phyloP scores from a whole-genome alignment of 2,113 vertebrate genomes.

The Manacus vitellinus region DNA sequence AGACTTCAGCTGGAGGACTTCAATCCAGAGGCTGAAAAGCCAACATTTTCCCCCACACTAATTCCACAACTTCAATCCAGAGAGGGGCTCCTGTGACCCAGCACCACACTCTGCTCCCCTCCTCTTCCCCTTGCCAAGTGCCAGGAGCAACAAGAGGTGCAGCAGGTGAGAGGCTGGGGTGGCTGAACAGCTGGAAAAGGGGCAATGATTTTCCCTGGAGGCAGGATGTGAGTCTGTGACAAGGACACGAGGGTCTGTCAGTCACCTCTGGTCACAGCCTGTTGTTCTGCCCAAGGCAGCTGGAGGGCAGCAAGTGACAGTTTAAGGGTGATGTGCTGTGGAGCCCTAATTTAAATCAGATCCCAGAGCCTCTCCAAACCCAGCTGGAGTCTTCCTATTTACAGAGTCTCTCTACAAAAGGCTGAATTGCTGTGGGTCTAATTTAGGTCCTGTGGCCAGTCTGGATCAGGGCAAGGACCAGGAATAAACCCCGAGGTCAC shows the following conservation, averaged over 20 bases:
- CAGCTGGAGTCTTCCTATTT: neutral
- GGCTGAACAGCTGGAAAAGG: neutral
- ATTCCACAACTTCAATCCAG: neutral
- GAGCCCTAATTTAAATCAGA: slow-evolving; percentile 4
- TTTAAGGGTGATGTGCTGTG: neutral
- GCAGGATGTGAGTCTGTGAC: neutral
- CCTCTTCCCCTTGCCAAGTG: neutral
- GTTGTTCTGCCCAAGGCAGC: slow-evolving; percentile 36
- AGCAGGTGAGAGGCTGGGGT: neutral
- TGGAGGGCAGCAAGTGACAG: slow-evolving; percentile 70
- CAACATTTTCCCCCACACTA: neutral
- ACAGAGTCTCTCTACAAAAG: neutral
- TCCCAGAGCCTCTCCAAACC: neutral
- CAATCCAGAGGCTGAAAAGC: neutral
- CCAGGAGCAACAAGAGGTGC: neutral
- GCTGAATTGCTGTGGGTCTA: neutral
- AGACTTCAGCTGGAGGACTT: neutral
- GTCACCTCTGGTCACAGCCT: neutral
- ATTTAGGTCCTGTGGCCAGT: neutral
- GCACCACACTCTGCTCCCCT: neutral
- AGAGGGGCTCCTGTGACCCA: neutral
- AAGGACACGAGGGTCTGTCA: neutral
- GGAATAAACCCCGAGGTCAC: neutral
- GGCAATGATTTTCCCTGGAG: neutral
- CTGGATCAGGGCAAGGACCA: neutral